Evolutionary conservation across 2,113 vertebrate genomes (phyloP).

Genomic region (Paralichthys olivaceus): DNA sequence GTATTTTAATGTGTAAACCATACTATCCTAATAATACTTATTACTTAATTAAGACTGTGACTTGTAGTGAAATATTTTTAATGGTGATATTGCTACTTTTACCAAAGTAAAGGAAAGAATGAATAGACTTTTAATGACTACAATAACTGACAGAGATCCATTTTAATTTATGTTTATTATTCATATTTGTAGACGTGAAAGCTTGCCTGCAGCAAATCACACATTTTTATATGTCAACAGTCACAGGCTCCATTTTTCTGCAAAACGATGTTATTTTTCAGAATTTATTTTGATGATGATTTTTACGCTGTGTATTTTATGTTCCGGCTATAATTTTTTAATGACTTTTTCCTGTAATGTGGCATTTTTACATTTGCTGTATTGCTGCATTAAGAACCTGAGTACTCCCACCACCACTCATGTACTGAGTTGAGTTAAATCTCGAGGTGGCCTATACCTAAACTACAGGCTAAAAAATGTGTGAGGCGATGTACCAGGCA

Average conservation of each 20-base stretch:
- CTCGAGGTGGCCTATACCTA: slow-evolving; percentile 15
- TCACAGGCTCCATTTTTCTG: too few species aligned
- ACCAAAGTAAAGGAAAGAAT: neutral
- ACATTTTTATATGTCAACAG: neutral
- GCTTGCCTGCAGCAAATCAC: neutral
- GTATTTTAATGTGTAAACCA: too few species aligned
- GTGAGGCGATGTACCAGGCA: slow-evolving; percentile 53
- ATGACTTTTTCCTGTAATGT: neutral
- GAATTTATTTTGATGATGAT: neutral
- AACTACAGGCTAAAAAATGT: slow-evolving; percentile 29
- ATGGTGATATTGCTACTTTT: neutral
- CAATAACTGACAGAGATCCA: neutral
- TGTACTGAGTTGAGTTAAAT: neutral
- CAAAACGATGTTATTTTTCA: neutral
- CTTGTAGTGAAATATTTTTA: neutral
- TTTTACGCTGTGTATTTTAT: neutral
- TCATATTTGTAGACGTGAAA: neutral
- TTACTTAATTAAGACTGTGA: too few species aligned
- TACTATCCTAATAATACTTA: neutral
- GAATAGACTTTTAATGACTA: neutral
- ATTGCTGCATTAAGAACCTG: neutral
- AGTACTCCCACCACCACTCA: neutral
- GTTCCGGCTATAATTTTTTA: neutral
- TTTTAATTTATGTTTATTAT: neutral
- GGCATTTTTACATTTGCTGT: neutral